Evolutionary conservation across 2,113 vertebrate species (phyloP).

Genomic region (Anhinga anhinga): DNA sequence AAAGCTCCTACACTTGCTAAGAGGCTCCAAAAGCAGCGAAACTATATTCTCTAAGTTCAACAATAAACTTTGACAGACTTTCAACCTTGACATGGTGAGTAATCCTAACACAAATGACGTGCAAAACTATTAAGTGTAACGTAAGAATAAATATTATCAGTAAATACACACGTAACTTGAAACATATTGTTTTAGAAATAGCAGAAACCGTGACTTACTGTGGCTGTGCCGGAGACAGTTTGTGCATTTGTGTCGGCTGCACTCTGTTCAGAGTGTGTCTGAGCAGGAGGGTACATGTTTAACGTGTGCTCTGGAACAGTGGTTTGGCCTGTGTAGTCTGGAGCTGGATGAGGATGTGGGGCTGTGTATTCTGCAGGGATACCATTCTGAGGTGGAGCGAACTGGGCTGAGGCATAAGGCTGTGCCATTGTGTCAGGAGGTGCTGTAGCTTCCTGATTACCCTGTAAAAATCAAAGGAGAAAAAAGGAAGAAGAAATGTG

Average conservation of each 20-base stretch:
- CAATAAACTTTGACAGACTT: neutral
- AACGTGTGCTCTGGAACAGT: conserved; percentile 89
- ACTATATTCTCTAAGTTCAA: neutral
- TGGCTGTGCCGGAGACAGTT: conserved; percentile 92
- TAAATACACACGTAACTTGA: neutral
- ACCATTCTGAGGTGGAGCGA: conserved; percentile 89
- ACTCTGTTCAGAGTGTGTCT: conserved; percentile 89
- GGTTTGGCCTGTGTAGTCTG: conserved; percentile 88
- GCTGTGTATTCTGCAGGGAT: conserved; percentile 90
- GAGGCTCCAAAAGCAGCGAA: neutral
- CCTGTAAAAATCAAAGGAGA: conserved; percentile 70
- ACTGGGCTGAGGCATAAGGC: conserved; percentile 91
- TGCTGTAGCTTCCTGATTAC: conserved; percentile 94
- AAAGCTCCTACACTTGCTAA: neutral
- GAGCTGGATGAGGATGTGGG: conserved; percentile 87
- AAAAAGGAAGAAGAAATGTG: neutral
- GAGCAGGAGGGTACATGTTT: conserved; percentile 90
- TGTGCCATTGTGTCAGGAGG: conserved; percentile 96
- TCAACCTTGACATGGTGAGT: neutral
- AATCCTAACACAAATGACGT: neutral
- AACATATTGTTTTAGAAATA: neutral
- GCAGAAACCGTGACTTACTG: conserved; percentile 82
- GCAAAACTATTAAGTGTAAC: neutral
- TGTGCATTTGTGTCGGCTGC: conserved; percentile 85
- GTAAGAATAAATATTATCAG: accelerated